These are phyloP conservation scores for Bombyx mandarina DNA, from an alignment of 1,140 invertebrate genomes.

Conservation along the genomic window DNA sequence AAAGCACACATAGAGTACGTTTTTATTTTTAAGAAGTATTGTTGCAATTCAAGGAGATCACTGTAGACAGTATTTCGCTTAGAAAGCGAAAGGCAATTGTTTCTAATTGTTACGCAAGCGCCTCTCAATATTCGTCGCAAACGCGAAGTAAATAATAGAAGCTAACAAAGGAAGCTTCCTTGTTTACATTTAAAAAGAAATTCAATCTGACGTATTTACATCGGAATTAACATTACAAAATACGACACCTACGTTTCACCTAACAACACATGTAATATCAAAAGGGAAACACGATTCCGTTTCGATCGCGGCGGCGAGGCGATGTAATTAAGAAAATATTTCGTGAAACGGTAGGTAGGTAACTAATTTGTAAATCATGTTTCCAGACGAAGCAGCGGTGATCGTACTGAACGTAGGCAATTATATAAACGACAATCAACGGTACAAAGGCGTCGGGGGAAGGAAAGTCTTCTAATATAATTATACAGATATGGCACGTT, in stretches of 20 bases:
- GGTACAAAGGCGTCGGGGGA: slow-evolving; percentile 45
- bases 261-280: no score
- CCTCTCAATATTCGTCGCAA: slow-evolving; percentile 10
- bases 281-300: no score
- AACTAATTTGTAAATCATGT: slow-evolving; percentile 41
- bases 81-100: slow-evolving; percentile 45
- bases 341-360: slow-evolving; percentile 21
- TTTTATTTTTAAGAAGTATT: no score
- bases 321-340: slow-evolving; percentile 61
- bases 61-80: slow-evolving; percentile 25
- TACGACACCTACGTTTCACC: not conserved
- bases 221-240: slow-evolving; percentile 1
- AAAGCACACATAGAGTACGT: no score
- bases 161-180: slow-evolving; percentile 4
- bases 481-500: slow-evolving; percentile 60
- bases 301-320: not conserved
- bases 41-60: no score
- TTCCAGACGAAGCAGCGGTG: slow-evolving; percentile 32
- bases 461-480: slow-evolving; percentile 56
- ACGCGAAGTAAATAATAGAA: slow-evolving; percentile 2
- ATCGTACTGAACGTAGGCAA: slow-evolving; percentile 56
- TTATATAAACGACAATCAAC: slow-evolving; percentile 64
- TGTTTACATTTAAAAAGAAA: not conserved
- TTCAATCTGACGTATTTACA: not conserved
- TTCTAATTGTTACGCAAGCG: slow-evolving; percentile 39